Evolutionary conservation across 2,797 vertebrate species (phyloP).

Genomic region (Aldrovandia affinis): DNA sequence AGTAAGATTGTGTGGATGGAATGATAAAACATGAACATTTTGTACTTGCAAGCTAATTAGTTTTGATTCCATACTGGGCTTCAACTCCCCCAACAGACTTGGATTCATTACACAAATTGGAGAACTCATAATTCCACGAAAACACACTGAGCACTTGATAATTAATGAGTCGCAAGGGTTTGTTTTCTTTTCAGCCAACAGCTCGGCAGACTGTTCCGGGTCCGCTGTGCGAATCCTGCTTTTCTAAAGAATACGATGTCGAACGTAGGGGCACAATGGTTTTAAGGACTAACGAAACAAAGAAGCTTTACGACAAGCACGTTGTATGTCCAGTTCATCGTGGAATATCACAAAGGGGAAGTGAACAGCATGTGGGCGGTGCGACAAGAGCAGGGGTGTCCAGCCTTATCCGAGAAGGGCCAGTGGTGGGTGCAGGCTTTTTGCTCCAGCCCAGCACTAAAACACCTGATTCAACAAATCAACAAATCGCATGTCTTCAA

Average conservation of each 20-base stretch:
- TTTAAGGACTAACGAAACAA: not conserved
- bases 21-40: constrained; percentile 6
- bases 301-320: not conserved
- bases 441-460: too few species aligned
- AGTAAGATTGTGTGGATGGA: not conserved
- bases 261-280: not conserved
- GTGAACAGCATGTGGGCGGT: not conserved
- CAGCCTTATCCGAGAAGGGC: too few species aligned
- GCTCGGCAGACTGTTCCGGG: not conserved
- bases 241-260: not conserved
- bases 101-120: not conserved
- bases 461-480: too few species aligned
- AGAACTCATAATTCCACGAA: not conserved
- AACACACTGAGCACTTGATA: constrained; percentile 4
- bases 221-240: not conserved
- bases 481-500: too few species aligned
- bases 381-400: too few species aligned
- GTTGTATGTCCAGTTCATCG: not conserved
- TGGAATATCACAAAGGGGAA: not conserved
- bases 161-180: not conserved
- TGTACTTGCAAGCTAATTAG: not conserved
- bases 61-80: not conserved
- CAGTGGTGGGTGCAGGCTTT: too few species aligned
- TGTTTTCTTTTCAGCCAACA: not conserved
- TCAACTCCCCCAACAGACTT: not conserved